Base-by-base conservation (phyloP, 1,140 invertebrate genomes). In the Temnothorax longispinosus region DNA sequence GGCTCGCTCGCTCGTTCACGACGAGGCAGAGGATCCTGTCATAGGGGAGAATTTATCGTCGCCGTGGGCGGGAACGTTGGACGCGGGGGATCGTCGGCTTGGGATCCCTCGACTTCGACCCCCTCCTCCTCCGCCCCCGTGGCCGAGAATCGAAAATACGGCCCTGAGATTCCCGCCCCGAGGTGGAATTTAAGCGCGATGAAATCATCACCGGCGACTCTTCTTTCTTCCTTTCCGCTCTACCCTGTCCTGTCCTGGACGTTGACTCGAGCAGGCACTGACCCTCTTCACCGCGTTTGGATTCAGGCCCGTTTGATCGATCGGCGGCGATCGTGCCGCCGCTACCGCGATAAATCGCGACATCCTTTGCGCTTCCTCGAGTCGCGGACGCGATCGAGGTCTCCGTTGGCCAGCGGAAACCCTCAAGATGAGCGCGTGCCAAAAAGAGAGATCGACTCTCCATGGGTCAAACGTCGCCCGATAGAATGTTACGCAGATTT, bases 121-220 rank as follows among this genome's bases (percentile, higher is more conserved):
- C 35, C 58, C 6, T 11, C 13, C 60, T 35, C 60, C 32, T 5
- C 13, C 35, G 3, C 2, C 15, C 41, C 11, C 41, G 41, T 41
- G n/a, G 1, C 78, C 85, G 89, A 87, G 85, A 87, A 87, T 84
- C 72, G 86, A 87, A 90, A 90, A 88, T 87, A 90, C 89, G 78
- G 47, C 21, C 89, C 78, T 56, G 85, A 65, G 78, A 90, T 87
- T 85, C 69, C 88, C 80, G 88, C 78, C 78, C 85, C 60, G 52
- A 69, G 54, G 69, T 84, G 62, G 89, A 90, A 90, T 90, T 90
- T 85, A 71, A 86, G 8, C 76, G 44, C 86, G 88, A 90, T 90
- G 88, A 90, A 90, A 90, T 90, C 89, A 90, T 90, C 89, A 54
- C 67, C 56, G 32, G 54, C 80, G 41, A 75, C 78, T 76, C 85